Percentiles rank a stretch among this genome's conserved stretches.
phyloP scores from a whole-genome alignment of 2,113 vertebrate genomes.

The Actenoides hombroni region DNA sequence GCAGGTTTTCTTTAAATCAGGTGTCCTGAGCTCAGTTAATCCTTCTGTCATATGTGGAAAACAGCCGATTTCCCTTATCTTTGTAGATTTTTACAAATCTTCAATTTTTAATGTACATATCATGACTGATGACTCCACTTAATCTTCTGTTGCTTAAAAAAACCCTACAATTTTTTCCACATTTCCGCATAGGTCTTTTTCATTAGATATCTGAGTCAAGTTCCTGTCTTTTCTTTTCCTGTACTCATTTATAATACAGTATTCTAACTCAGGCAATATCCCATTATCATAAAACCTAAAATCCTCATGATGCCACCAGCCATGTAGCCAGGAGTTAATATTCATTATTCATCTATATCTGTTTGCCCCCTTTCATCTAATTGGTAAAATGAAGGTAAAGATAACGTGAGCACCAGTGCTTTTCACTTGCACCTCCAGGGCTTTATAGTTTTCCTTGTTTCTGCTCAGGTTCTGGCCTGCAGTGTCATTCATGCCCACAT shows the following conservation, averaged over 20 bases:
- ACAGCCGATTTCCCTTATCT: background rate
- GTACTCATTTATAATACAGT: background rate
- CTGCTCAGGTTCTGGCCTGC: too few species aligned
- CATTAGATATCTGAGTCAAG: background rate
- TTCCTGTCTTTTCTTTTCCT: background rate
- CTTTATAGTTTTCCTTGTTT: too few species aligned
- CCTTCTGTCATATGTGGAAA: background rate
- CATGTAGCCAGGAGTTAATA: too few species aligned
- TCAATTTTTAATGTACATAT: background rate
- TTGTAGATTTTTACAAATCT: background rate
- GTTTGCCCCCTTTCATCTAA: too few species aligned
- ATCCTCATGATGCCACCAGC: too few species aligned
- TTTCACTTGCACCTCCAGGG: too few species aligned
- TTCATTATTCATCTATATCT: too few species aligned
- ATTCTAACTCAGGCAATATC: background rate
- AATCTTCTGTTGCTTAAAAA: background rate
- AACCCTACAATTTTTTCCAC: background rate
- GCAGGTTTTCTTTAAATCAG: background rate
- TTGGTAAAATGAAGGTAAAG: too few species aligned
- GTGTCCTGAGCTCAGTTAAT: background rate
- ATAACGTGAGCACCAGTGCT: too few species aligned
- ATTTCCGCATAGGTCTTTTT: background rate
- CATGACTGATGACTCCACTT: background rate
- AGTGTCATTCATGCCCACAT: too few species aligned
- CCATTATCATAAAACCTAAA: too few species aligned